A percentile compares a stretch with the other conserved stretches of the same genome.
phyloP scores from a whole-genome alignment of 2,888 invertebrate species.

The Andrena bucephala region DNA sequence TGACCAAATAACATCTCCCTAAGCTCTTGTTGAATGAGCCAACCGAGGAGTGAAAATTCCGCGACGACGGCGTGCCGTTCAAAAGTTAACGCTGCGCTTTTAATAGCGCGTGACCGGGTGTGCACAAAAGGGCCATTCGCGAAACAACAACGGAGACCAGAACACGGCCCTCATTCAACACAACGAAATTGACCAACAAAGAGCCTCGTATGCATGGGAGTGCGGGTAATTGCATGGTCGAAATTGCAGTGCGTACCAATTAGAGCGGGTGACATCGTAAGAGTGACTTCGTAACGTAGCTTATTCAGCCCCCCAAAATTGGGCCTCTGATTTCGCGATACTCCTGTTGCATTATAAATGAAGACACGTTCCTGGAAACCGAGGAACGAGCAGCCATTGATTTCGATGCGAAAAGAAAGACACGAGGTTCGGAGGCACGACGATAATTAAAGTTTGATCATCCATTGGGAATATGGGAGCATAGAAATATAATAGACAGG shows the following conservation, averaged over 20 bases:
- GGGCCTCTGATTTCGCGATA: too few relatives aligned
- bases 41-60: conserved; percentile 12
- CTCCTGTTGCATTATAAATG: too few relatives aligned
- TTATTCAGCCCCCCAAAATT: not conserved
- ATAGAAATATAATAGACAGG: too few relatives aligned
- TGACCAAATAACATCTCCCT: too few relatives aligned
- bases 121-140: conserved; percentile 20
- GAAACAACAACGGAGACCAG: conserved; percentile 29
- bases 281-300: not conserved
- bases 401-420: not conserved
- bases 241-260: not conserved
- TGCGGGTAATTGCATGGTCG: not conserved
- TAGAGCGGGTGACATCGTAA: not conserved
- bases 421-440: too few relatives aligned
- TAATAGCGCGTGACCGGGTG: conserved; percentile 24
- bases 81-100: conserved; percentile 44
- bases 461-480: not conserved
- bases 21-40: too few relatives aligned
- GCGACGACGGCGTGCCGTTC: not conserved
- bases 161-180: conserved; percentile 21
- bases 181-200: conserved; percentile 35
- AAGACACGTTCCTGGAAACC: too few relatives aligned
- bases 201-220: conserved; percentile 7
- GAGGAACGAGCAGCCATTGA: too few relatives aligned
- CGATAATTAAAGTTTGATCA: not conserved